A percentile compares a stretch with the other conserved stretches of the same genome.
phyloP scores from a whole-genome alignment of 2,113 vertebrate species.

The Pithys albifrons region DNA sequence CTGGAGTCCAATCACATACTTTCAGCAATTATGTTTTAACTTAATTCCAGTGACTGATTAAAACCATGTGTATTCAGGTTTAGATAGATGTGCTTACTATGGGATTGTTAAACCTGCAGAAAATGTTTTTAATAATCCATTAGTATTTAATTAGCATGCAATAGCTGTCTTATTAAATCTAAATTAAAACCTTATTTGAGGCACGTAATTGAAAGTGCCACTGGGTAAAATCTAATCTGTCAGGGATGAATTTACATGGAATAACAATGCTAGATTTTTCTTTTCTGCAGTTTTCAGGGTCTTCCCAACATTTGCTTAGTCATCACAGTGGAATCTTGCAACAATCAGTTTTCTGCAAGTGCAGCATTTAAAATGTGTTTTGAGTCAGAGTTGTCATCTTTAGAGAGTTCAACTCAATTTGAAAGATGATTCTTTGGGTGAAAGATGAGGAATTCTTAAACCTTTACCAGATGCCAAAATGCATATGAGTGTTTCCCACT shows the following conservation, averaged over 20 bases:
- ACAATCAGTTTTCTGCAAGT: constrained; percentile 34
- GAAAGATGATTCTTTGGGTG: constrained; percentile 17
- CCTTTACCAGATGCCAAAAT: constrained; percentile 41
- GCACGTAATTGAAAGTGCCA: constrained; percentile 69
- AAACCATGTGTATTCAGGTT: constrained; percentile 62
- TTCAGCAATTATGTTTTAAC: constrained; percentile 59
- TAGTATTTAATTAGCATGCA: constrained; percentile 71
- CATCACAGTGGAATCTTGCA: constrained; percentile 49
- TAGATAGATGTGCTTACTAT: constrained; percentile 55
- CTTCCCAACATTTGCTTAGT: constrained; percentile 30
- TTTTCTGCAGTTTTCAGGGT: constrained; percentile 47
- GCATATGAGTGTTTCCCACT: background rate
- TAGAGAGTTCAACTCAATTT: constrained; percentile 30
- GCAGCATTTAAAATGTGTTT: constrained; percentile 42
- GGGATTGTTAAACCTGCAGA: constrained; percentile 62
- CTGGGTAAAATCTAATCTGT: constrained; percentile 68
- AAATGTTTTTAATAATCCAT: constrained; percentile 72
- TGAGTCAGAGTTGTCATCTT: constrained; percentile 43
- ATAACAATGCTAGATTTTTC: constrained; percentile 36
- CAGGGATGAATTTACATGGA: constrained; percentile 45
- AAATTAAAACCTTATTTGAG: constrained; percentile 71
- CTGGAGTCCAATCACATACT: constrained; percentile 45
- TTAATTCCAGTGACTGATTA: constrained; percentile 58
- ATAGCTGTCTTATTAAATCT: constrained; percentile 75
- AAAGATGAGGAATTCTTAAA: constrained; percentile 43